Conservation (phyloP, 2,797 vertebrate species). For the Pampus argenteus region DNA sequence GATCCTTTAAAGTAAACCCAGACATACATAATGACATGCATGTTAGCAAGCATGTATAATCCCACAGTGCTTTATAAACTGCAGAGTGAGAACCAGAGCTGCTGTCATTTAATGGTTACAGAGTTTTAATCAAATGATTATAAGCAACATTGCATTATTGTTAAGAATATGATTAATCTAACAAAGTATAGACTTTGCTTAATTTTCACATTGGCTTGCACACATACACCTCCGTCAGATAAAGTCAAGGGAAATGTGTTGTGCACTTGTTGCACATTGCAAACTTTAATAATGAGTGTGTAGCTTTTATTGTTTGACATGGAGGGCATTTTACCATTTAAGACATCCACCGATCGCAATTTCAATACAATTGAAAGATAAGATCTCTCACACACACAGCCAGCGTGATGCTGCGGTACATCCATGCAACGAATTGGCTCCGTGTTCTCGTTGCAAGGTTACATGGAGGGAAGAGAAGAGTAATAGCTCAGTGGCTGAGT, state of each 20-base stretch:
- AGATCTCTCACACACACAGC: slow-evolving; percentile 40
- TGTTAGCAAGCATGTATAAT: slow-evolving; percentile 9
- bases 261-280: neutral
- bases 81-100: slow-evolving; percentile 1
- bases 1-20: slow-evolving; percentile 6
- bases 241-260: neutral
- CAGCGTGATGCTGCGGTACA: slow-evolving; percentile 42
- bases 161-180: slow-evolving; percentile 5
- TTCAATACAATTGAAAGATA: slow-evolving; percentile 26
- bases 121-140: slow-evolving; percentile 29
- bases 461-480: slow-evolving; percentile 61
- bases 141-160: neutral
- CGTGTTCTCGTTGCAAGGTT: slow-evolving; percentile 66
- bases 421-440: slow-evolving; percentile 55
- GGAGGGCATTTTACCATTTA: slow-evolving; percentile 16
- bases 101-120: neutral
- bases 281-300: neutral
- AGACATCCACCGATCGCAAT: slow-evolving; percentile 14
- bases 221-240: neutral
- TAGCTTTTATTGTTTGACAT: neutral
- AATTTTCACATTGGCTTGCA: too few relatives aligned
- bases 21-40: slow-evolving; percentile 6
- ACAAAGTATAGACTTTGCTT: neutral
- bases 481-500: slow-evolving; percentile 65
- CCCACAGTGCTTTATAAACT: neutral